Conservation (phyloP, 2,113 vertebrate genomes). For the Larimichthys crocea region DNA sequence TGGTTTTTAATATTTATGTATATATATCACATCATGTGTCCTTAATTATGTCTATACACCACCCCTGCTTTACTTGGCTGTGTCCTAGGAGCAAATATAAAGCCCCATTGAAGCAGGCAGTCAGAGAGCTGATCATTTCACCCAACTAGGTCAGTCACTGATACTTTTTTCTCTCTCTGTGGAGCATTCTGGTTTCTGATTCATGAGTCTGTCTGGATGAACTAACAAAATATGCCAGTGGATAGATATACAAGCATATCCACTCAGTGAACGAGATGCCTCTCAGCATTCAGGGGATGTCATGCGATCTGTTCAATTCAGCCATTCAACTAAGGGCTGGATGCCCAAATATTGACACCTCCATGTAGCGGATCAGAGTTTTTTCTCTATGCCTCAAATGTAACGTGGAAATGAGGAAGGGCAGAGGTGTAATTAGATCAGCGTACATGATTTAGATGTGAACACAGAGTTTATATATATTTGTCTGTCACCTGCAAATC, state of each 20-base stretch:
- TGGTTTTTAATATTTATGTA: not conserved
- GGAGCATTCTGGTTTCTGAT: conserved; percentile 30
- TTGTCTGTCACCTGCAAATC: conserved; percentile 14
- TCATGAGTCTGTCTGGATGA: conserved; percentile 34
- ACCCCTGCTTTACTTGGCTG: conserved; percentile 2
- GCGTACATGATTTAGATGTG: conserved; percentile 40
- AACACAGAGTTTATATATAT: conserved; percentile 28
- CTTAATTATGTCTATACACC: conserved; percentile 4
- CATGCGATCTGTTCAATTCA: conserved; percentile 35
- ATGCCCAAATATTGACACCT: conserved; percentile 60
- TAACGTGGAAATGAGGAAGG: conserved; percentile 38
- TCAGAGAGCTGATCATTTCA: conserved; percentile 15
- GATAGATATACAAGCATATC: conserved; percentile 9
- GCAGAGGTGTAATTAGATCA: conserved; percentile 53
- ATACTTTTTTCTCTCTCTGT: conserved; percentile 29
- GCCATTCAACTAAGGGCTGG: conserved; percentile 9
- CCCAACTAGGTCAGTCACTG: conserved; percentile 43
- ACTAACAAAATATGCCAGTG: conserved; percentile 2
- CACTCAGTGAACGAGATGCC: conserved; percentile 7
- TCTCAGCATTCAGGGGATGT: conserved; percentile 22
- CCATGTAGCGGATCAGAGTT: conserved; percentile 16
- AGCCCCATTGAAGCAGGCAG: conserved; percentile 12
- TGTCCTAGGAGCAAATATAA: conserved; percentile 14
- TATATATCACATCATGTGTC: not conserved
- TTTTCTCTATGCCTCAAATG: conserved; percentile 14